Base-by-base conservation (phyloP, 2,888 invertebrate species). In the Sicus ferrugineus region DNA sequence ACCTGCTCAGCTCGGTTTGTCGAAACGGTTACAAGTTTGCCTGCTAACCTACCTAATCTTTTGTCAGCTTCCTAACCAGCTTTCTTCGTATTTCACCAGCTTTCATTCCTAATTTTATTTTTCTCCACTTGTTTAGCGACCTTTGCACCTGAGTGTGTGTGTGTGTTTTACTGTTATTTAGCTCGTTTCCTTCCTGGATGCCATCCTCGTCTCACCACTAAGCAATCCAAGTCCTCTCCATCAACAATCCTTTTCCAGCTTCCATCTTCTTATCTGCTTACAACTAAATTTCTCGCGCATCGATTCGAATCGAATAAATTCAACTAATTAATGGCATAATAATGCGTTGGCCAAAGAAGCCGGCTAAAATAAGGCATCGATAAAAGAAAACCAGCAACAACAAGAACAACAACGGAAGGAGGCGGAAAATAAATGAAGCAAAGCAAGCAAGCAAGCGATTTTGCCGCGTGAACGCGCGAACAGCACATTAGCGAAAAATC, bases 231-330 rank as follows among this genome's bases (percentile, higher is more conserved):
- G n/a, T n/a, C n/a, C n/a, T n/a, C n/a, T n/a, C n/a, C n/a, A n/a
- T n/a, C n/a, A n/a, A n/a, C n/a, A n/a, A n/a, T n/a, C n/a, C n/a
- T n/a, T n/a, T n/a, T n/a, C n/a, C n/a, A n/a, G n/a, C n/a, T n/a
- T n/a, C n/a, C n/a, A n/a, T n/a, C n/a, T n/a, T n/a, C 26, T 16
- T 14, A 34, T 19, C 42, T 66, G 42, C 28, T 54, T 66, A 66
- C 66, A 58, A 56, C 66, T 66, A 66, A 66, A 66, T 66, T 70
- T 72, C 68, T 65, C 46, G 68, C 70, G 72, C 73, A 67, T 69
- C 76, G 82, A 83, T 81, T 79, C 73, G 75, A 80, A 84, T 83
- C 84, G 81, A 83, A 84, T 83, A 83, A 82, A 81, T 82, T 82
- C 78, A 78, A 81, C 83, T 84, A 84, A 84, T 83, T 83, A 83